Evolutionary conservation across 2,888 invertebrate genomes (phyloP).

Genomic region (Dolichomitus sp.): DNA sequence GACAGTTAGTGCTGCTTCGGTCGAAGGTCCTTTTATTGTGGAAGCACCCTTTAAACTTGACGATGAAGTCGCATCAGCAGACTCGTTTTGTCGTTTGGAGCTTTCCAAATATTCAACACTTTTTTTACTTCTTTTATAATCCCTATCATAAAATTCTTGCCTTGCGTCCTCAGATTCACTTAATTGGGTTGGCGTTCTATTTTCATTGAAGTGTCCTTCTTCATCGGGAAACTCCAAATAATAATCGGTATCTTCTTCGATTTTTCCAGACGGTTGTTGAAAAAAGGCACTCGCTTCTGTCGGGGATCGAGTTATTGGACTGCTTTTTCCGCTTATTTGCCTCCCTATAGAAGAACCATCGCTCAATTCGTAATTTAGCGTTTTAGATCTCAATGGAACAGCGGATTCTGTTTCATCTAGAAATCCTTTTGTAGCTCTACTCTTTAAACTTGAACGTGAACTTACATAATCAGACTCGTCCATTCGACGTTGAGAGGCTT

Average conservation of each 20-base stretch:
- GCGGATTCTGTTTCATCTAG: conserved; percentile 23
- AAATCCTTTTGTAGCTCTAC: conserved; percentile 22
- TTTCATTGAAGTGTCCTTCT: no score
- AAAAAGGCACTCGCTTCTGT: not conserved
- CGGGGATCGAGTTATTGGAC: not conserved
- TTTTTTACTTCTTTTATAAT: not conserved
- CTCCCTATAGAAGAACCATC: not conserved
- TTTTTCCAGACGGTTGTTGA: not conserved
- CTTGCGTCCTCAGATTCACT: not conserved
- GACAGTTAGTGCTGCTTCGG: not conserved
- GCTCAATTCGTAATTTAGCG: not conserved
- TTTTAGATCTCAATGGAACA: not conserved
- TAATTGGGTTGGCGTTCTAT: not conserved
- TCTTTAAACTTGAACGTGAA: not conserved
- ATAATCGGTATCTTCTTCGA: not conserved
- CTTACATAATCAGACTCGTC: not conserved
- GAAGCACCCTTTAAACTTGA: no score
- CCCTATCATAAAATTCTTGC: not conserved
- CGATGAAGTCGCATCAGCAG: not conserved
- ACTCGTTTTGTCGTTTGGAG: not conserved
- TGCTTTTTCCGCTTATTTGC: not conserved
- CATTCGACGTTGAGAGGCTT: not conserved
- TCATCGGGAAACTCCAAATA: not conserved
- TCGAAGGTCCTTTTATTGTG: no score
- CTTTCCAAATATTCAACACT: not conserved